Percentiles rank a stretch among this genome's conserved stretches.
Evolutionary conservation across 37 sponge, comb jelly and placozoan genomes (phyloP).

Genomic region (Ianthella basta): DNA sequence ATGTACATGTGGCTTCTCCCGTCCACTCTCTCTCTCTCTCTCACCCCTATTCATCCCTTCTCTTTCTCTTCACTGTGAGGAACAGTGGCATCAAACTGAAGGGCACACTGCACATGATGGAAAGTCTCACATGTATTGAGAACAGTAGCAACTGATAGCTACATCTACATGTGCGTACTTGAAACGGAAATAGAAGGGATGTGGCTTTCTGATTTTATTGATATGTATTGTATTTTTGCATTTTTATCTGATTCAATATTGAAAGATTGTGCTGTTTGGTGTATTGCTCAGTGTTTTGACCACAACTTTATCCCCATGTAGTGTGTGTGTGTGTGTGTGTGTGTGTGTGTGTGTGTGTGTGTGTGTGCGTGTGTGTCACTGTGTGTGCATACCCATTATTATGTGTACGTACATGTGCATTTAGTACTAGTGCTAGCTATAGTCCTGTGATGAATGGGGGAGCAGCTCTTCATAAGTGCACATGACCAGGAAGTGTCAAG

Average conservation of each 20-base stretch:
- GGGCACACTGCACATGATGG: slow-evolving; percentile 10
- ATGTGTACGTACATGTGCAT: slow-evolving; percentile 2
- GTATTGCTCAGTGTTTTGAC: slow-evolving; percentile 74
- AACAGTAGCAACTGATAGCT: slow-evolving; percentile 54
- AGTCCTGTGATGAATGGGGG: too few relatives aligned
- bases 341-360: background rate
- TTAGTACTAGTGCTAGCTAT: too few relatives aligned
- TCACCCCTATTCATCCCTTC: background rate
- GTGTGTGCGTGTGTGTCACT: background rate
- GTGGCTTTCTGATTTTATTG: too few relatives aligned
- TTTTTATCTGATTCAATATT: too few relatives aligned
- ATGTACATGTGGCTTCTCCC: too few relatives aligned
- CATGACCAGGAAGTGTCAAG: too few relatives aligned
- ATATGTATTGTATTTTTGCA: too few relatives aligned
- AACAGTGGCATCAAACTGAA: too few relatives aligned
- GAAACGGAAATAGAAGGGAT: too few relatives aligned
- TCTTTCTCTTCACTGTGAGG: background rate
- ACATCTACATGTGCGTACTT: background rate
- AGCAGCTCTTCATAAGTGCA: too few relatives aligned
- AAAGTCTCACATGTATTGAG: slow-evolving; percentile 66
- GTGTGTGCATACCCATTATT: background rate
- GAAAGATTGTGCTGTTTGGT: too few relatives aligned
- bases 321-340: slow-evolving; percentile 26
- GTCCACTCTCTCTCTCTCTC: too few relatives aligned
- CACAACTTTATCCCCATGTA: slow-evolving; percentile 70